Base-by-base conservation (phyloP, 2,888 invertebrate genomes). In the Drosophila birchii region DNA sequence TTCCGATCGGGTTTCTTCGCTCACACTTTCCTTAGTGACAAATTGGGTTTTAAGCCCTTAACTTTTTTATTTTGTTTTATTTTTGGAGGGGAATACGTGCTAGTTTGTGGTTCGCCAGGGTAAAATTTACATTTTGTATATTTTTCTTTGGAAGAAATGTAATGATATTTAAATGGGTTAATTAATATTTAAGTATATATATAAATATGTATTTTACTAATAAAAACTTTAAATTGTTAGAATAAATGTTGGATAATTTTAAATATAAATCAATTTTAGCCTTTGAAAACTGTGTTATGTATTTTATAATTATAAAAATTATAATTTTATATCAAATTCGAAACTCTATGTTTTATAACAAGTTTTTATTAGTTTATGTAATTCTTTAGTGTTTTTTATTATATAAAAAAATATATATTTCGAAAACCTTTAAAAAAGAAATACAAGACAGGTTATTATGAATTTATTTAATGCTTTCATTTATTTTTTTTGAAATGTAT, bases 11-110 rank as follows among this genome's bases (percentile, higher is more conserved):
- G 56, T 68, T 67, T 20, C 58, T 34, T 68, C 18, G 36, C 43
- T n/a, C 16, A 11, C 41, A 41, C 32, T 41, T 32, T 45, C 26
- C 20, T 47, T 57, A 16, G 55, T 77, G 76, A 77, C 73, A 77
- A 77, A 77, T 77, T 77, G 36, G 60, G 53, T 78, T 78, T 78
- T 70, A 78, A 78, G 75, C 78, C 76, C 23, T 60, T 39, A 36
- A 26, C 49, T 44, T 45, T 34, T 20, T 29, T 8, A 0, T 29
- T 16, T 11, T 6, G 8, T 26, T 20, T 41, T 23, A 14, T 47
- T 29, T 29, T 47, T 18, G 5, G 32, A 16, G 20, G 32, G 23
- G 20, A 58, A 32, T 68, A 38, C 36, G 49, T 67, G 66, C 11
- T 66, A 66, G 53, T 44, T 53, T 23, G 59, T 53, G 43, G 51